Evolutionary conservation across 2,113 vertebrate species (phyloP).

Genomic region (Aldabrachelys gigantea): DNA sequence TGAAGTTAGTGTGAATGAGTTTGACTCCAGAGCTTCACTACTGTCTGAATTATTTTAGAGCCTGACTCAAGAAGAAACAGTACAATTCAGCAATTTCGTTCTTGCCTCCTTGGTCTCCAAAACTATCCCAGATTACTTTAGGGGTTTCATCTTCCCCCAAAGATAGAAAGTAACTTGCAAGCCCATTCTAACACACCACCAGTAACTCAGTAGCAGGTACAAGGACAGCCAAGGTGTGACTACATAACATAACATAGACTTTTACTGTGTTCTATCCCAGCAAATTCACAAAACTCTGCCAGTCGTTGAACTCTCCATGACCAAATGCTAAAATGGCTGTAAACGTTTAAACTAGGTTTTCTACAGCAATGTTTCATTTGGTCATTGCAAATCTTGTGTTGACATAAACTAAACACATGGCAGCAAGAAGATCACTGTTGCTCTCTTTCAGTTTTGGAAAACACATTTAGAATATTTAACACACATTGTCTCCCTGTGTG

Average conservation of each 20-base stretch:
- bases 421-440: no score
- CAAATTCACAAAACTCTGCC: not conserved
- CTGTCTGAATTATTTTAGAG: not conserved
- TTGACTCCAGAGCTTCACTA: not conserved
- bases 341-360: not conserved
- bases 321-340: not conserved
- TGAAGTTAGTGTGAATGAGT: not conserved
- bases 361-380: not conserved
- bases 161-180: no score
- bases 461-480: no score
- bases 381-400: no score
- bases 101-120: not conserved
- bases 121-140: not conserved
- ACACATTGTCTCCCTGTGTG: no score
- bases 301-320: not conserved
- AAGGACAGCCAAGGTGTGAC: not conserved
- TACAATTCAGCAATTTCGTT: not conserved
- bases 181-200: no score
- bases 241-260: not conserved
- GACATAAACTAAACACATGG: no score
- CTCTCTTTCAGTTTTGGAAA: no score
- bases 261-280: not conserved
- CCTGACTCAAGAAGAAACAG: not conserved
- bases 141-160: not conserved
- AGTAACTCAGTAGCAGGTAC: no score